Conservation (phyloP, 30 jellyfish, hydroid and myxozoan species). For the Chrysaora quinquecirrha region DNA sequence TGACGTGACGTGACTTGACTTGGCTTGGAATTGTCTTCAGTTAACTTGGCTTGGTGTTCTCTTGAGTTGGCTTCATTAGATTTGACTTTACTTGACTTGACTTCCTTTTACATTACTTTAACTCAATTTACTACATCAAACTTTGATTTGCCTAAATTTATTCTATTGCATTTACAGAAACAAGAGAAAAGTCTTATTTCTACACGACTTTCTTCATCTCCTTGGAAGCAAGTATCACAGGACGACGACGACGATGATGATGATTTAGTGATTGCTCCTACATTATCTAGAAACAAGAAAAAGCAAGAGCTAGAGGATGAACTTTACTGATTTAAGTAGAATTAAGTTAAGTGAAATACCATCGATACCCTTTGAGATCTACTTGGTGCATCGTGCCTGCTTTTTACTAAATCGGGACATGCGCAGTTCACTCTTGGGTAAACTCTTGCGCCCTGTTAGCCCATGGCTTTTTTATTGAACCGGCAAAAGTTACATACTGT, state of each 20-base stretch:
- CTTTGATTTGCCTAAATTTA: neutral
- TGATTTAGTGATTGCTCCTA: slow-evolving; percentile 60
- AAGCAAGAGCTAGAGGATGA: slow-evolving; percentile 63
- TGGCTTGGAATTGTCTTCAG: neutral
- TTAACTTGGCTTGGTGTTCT: neutral
- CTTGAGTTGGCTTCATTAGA: neutral
- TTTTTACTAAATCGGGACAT: no score
- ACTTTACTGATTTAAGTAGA: slow-evolving; percentile 17
- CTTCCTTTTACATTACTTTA: no score
- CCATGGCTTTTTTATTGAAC: no score
- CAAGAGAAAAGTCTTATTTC: slow-evolving; percentile 60
- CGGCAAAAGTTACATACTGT: no score
- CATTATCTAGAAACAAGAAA: slow-evolving; percentile 30
- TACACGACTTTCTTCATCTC: slow-evolving; percentile 58
- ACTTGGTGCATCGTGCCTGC: no score
- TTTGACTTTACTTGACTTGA: neutral
- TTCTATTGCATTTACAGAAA: slow-evolving; percentile 26
- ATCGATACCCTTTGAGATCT: no score
- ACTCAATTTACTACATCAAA: no score
- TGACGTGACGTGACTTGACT: neutral
- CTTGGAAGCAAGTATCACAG: slow-evolving; percentile 49
- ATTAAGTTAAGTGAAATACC: no score
- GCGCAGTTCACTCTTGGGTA: no score
- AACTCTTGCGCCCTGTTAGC: no score
- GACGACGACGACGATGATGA: slow-evolving; percentile 52